Evolutionary conservation across 2,888 invertebrate species (phyloP).

Genomic region (Lasioglossum oenotherae): DNA sequence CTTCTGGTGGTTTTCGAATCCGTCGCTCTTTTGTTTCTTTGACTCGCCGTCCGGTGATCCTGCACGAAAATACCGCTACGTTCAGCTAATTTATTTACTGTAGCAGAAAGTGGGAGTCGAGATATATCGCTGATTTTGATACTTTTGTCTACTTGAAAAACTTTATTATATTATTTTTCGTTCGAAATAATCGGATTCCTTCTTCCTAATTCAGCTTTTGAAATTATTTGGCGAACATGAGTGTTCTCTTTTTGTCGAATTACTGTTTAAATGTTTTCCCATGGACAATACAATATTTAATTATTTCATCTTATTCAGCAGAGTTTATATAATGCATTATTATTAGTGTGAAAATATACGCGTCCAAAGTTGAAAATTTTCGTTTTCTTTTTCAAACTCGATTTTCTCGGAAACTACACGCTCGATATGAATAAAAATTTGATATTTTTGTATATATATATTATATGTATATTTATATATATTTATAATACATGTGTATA

Average conservation of each 20-base stretch:
- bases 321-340: not conserved
- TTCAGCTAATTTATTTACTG: not conserved
- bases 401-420: conserved; percentile 29
- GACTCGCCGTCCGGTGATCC: not conserved
- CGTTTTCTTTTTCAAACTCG: not conserved
- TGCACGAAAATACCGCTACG: not conserved
- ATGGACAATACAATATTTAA: not conserved
- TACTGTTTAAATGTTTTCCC: no score
- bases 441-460: conserved; percentile 81
- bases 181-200: not conserved
- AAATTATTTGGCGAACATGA: not conserved
- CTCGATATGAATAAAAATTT: conserved; percentile 79
- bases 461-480: conserved; percentile 78
- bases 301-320: not conserved
- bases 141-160: not conserved
- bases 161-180: not conserved
- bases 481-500: conserved; percentile 9
- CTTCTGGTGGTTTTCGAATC: not conserved
- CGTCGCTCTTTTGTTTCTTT: not conserved
- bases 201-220: not conserved
- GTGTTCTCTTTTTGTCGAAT: not conserved
- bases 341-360: not conserved
- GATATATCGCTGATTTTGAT: not conserved
- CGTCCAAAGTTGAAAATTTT: not conserved
- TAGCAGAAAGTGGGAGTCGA: not conserved